Percentiles rank a stretch among this genome's conserved stretches.
Evolutionary conservation across 2,113 vertebrate genomes (phyloP).

Genomic region (Numida meleagris): DNA sequence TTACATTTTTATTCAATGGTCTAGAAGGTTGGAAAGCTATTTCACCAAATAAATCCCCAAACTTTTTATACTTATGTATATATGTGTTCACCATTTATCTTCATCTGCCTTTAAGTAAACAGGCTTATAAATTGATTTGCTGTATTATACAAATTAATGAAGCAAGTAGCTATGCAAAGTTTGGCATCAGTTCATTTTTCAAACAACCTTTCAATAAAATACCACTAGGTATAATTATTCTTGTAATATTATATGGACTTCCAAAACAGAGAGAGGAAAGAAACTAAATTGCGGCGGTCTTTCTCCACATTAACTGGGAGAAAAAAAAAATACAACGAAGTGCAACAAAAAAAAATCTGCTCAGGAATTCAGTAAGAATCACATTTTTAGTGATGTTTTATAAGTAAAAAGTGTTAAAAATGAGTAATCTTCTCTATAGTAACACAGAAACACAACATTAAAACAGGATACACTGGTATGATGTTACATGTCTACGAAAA

Average conservation of each 20-base stretch:
- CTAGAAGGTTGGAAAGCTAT: background rate
- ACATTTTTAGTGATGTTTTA: background rate
- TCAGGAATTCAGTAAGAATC: background rate
- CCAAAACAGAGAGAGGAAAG: background rate
- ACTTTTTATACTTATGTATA: background rate
- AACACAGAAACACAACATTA: background rate
- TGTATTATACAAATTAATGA: slow-evolving; percentile 41
- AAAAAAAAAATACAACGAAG: background rate
- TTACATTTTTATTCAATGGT: slow-evolving; percentile 29
- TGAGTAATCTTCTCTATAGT: background rate
- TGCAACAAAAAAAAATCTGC: background rate
- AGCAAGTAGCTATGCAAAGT: slow-evolving; percentile 20
- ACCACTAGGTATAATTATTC: slow-evolving; percentile 16
- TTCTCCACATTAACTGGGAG: background rate
- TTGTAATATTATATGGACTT: background rate
- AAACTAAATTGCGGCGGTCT: background rate
- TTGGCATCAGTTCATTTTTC: slow-evolving; percentile 14
- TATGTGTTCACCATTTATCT: background rate
- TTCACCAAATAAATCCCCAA: background rate
- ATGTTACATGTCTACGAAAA: background rate
- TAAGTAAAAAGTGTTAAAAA: background rate
- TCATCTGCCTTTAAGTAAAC: slow-evolving; percentile 28
- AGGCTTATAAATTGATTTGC: slow-evolving; percentile 30
- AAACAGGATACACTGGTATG: background rate
- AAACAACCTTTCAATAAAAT: slow-evolving; percentile 17